Base-by-base conservation (phyloP, 1,140 invertebrate species). In the Heliconius nattereri region DNA sequence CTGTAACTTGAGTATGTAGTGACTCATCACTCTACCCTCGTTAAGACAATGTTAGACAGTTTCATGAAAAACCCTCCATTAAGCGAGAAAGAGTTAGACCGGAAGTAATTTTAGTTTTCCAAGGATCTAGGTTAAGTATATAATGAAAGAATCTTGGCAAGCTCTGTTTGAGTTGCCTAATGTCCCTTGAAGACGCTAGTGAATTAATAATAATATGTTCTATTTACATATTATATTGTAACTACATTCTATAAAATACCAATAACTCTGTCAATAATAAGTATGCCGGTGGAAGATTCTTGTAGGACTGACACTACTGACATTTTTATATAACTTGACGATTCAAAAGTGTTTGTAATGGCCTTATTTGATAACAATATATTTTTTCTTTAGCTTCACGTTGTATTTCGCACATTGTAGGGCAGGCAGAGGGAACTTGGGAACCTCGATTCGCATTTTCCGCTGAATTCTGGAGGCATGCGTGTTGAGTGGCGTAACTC, bases 61-160 rank as follows among this genome's bases (percentile, higher is more conserved):
- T 16, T 52, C 49, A 52, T 16, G 49, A 52, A 52, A 57, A 57
- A 57, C 20, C 54, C 54, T 57, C n/a, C 20, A 20, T 66, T 16
- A 29, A 66, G 26, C 11, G 60, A 66, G 23, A 23, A 57, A 66
- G 60, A 26, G 60, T 66, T 66, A 26, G 23, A 66, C 26, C 60
- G 60, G 60, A 66, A 26, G 60, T 66, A 29, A 66, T 66, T 66
- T 66, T 29, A 66, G 60, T 66, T 29, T 66, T 6, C 3, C 26
- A 29, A 66, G 60, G 60, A 66, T 66, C 60, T 66, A 23, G 60
- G 60, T 66, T 66, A 66, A 66, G 60, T 66, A 66, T 16, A 66
- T 66, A 66, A 66, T 66, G 60, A 66, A 29, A 29, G 60, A 66
- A 29, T 66, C 60, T 66, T 66, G 60, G 60, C 60, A 66, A 66